These are phyloP conservation scores for Hoplodrina ambigua DNA, from an alignment of 2,888 invertebrate species.

Conservation along the genomic window DNA sequence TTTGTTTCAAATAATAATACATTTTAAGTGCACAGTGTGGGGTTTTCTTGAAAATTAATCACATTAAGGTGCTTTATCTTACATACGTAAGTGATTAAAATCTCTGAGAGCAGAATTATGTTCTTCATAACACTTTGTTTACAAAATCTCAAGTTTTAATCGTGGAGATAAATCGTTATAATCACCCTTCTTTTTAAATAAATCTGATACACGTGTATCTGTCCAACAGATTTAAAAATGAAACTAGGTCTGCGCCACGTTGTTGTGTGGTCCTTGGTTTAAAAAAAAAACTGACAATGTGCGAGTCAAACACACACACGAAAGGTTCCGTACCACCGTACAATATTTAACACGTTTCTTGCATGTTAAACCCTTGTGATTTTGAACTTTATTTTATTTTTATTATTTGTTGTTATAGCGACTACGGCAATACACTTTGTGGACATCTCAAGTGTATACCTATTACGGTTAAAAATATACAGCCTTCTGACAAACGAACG, in stretches of 20 bases:
- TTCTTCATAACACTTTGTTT: slow-evolving; percentile 23
- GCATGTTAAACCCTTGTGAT: too few species aligned
- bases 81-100: slow-evolving; percentile 45
- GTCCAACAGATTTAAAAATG: slow-evolving; percentile 43
- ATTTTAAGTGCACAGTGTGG: slow-evolving; percentile 42
- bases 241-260: slow-evolving; percentile 31
- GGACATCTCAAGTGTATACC: too few species aligned
- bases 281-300: slow-evolving; percentile 18
- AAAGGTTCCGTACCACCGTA: too few species aligned
- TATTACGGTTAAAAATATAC: too few species aligned
- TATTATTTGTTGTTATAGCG: too few species aligned
- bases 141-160: slow-evolving; percentile 23
- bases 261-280: slow-evolving; percentile 18
- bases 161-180: slow-evolving; percentile 23
- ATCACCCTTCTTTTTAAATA: slow-evolving; percentile 18
- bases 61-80: slow-evolving; percentile 37
- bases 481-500: too few species aligned
- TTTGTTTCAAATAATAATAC: slow-evolving; percentile 47
- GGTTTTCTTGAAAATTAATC: slow-evolving; percentile 48
- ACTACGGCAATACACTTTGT: too few species aligned
- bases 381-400: too few species aligned
- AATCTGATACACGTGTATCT: slow-evolving; percentile 23
- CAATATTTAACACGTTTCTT: too few species aligned
- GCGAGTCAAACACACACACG: too few species aligned
- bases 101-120: slow-evolving; percentile 39